A percentile compares a stretch with the other conserved stretches of the same genome.
These are phyloP conservation scores for Pomatorhinus ruficollis DNA, from an alignment of 2,113 vertebrate species.

Conservation along the genomic window DNA sequence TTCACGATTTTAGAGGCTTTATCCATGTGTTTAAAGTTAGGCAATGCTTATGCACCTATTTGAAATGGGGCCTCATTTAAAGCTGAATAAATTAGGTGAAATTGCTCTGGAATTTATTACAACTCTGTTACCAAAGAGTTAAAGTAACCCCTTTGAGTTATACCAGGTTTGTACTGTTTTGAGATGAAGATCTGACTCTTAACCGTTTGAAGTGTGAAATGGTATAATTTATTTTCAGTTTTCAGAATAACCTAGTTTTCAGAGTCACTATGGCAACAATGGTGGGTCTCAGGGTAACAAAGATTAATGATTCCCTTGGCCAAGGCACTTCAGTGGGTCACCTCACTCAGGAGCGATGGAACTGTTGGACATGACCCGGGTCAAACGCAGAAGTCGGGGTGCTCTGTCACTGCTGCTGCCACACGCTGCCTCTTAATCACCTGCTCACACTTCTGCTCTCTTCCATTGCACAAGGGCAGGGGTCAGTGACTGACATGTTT, in stretches of 20 bases:
- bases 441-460: background rate
- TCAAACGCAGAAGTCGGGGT: rapidly evolving
- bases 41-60: background rate
- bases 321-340: background rate
- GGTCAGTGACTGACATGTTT: background rate
- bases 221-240: background rate
- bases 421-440: rapidly evolving
- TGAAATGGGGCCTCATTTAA: conserved; percentile 11
- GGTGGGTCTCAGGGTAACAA: background rate
- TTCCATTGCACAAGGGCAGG: background rate
- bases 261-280: background rate
- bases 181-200: background rate
- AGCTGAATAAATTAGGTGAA: background rate
- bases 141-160: background rate
- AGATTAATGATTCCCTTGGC: background rate
- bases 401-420: background rate
- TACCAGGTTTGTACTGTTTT: background rate
- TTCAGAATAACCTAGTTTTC: background rate
- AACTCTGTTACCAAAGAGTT: background rate
- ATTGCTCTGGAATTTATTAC: conserved; percentile 31
- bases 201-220: background rate
- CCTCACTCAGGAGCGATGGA: background rate
- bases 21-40: conserved; percentile 23
- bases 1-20: background rate
- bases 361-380: background rate